Percentiles rank a stretch among this genome's conserved stretches.
Conservation (phyloP, 1,140 invertebrate species). For the Leptestheria dahalacensis region DNA sequence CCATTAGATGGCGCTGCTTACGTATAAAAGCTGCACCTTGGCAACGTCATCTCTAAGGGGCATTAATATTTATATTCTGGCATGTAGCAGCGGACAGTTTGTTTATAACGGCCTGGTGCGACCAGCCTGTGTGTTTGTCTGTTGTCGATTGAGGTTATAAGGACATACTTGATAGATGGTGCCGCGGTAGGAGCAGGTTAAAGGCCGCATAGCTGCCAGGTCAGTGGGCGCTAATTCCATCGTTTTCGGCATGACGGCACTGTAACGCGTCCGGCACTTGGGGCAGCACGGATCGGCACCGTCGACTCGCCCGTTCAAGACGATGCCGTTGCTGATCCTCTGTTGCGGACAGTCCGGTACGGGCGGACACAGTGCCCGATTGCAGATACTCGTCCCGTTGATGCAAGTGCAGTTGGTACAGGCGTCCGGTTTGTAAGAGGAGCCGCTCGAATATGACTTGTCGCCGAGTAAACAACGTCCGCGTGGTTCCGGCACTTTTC, state of each 20-base stretch:
- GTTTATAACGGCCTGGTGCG: background rate
- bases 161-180: conserved; percentile 13
- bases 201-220: conserved; percentile 3
- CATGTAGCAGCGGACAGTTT: background rate
- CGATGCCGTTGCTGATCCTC: conserved; percentile 53
- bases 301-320: background rate
- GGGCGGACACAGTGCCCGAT: conserved; percentile 33
- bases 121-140: no score
- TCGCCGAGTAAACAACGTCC: conserved; percentile 48
- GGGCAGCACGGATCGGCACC: background rate
- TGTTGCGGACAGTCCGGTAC: conserved; percentile 57
- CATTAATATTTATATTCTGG: background rate
- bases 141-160: background rate
- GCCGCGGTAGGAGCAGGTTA: conserved; percentile 17
- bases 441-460: conserved; percentile 38
- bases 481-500: conserved; percentile 21
- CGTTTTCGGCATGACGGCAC: background rate
- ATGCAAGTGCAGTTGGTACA: conserved; percentile 68
- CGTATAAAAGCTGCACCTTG: no score
- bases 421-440: conserved; percentile 47
- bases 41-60: background rate
- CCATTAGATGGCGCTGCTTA: no score
- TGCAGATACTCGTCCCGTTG: conserved; percentile 58
- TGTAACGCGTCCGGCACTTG: conserved; percentile 9
- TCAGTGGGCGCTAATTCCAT: background rate